Conservation (phyloP, 1,140 invertebrate species). For the Eumeta japonica region DNA sequence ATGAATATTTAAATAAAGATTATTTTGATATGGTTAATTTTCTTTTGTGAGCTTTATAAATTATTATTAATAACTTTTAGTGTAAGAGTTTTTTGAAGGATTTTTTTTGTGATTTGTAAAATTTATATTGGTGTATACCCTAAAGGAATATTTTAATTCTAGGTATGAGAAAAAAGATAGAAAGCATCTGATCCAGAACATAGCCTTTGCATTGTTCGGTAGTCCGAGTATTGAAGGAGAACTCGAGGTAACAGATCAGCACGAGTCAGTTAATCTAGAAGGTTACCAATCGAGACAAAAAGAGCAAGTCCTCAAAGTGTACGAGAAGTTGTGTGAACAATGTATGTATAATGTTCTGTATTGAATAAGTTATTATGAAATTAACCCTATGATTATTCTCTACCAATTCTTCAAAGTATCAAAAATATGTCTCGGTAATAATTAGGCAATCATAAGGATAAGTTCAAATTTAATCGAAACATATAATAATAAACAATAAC, state of each 20-base stretch:
- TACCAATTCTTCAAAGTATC: neutral
- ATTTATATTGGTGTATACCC: neutral
- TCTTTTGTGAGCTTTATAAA: no score
- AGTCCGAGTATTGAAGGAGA: slow-evolving; percentile 36
- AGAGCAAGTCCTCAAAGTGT: slow-evolving; percentile 37
- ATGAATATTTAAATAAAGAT: slow-evolving; percentile 3
- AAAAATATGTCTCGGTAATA: neutral
- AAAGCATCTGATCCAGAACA: slow-evolving; percentile 39
- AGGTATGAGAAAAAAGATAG: slow-evolving; percentile 40
- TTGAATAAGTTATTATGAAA: neutral
- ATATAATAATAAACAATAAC: no score
- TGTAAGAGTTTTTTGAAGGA: neutral
- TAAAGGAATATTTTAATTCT: slow-evolving; percentile 10
- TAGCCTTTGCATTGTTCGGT: slow-evolving; percentile 46
- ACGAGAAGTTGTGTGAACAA: slow-evolving; percentile 42
- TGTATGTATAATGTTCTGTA: slow-evolving; percentile 21
- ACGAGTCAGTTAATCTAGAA: slow-evolving; percentile 24
- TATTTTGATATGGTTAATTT: slow-evolving; percentile 3
- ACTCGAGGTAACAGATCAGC: slow-evolving; percentile 8
- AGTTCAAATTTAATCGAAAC: neutral
- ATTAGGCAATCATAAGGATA: neutral
- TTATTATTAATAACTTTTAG: neutral
- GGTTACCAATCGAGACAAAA: slow-evolving; percentile 38
- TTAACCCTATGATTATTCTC: neutral
- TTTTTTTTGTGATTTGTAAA: no score